phyloP scores from a whole-genome alignment of 1,140 invertebrate genomes.

The Megathymus violae region DNA sequence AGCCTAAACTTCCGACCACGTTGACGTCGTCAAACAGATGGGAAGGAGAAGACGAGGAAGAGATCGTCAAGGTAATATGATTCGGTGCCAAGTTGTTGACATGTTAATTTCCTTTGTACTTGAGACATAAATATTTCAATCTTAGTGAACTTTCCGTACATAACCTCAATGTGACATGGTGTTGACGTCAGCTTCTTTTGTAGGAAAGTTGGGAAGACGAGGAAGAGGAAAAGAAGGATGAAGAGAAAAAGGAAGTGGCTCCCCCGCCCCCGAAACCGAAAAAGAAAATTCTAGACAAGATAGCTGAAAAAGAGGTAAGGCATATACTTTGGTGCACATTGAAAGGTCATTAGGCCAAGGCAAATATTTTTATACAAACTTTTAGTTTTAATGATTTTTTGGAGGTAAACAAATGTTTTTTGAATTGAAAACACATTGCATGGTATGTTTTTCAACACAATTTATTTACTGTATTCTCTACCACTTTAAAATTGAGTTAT shows the following conservation, averaged over 20 bases:
- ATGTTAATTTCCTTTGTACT: conserved; percentile 36
- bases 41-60: conserved; percentile 95
- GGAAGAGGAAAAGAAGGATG: conserved; percentile 88
- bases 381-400: no score
- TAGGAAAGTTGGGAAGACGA: conserved; percentile 95
- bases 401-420: neutral
- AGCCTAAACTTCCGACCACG: conserved; percentile 80
- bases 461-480: no score
- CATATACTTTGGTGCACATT: conserved; percentile 1
- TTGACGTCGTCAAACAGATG: conserved; percentile 88
- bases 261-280: conserved; percentile 83
- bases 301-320: conserved; percentile 90
- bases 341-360: conserved; percentile 25
- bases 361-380: neutral
- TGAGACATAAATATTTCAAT: conserved; percentile 4
- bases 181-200: conserved; percentile 71
- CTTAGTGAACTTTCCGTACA: conserved; percentile 39
- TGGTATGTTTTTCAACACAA: no score
- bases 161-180: conserved; percentile 76
- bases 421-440: neutral
- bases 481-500: no score
- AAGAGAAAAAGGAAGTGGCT: conserved; percentile 82
- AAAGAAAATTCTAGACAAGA: conserved; percentile 90
- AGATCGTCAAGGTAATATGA: conserved; percentile 90
- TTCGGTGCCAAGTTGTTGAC: conserved; percentile 57